Base-by-base conservation (phyloP, 2,888 invertebrate species). In the Papilio gigon region DNA sequence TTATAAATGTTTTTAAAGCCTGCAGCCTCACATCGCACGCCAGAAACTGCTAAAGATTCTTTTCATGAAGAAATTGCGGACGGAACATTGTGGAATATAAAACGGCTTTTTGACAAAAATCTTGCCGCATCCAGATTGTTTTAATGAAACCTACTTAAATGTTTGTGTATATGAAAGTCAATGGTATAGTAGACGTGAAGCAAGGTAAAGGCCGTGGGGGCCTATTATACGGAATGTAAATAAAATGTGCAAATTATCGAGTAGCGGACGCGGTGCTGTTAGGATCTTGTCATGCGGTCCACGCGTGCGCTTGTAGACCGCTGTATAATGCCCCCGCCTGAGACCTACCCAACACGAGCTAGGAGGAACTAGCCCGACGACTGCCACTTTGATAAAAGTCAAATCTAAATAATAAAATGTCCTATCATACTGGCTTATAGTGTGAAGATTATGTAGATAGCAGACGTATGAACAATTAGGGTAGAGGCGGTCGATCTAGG, bases 221-320 rank as follows among this genome's bases (percentile, higher is more conserved):
- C 30, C 30, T 30, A 30, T 33, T 35, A 53, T 53, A 37, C 6
- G n/a, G 25, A 64, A 53, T 53, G 50, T 50, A 50, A 50, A 50
- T 50, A 50, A 3, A 50, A 50, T 50, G 35, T 25, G 50, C 20
- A 60, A 68, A 62, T 65, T 65, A 20, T 12, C 56, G 40, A 40
- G 37, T 22, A 60, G 60, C 66, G 66, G 66, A 67, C 50, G 66
- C 47, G 50, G 66, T 67, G 50, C 66, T 37, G 66, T 67, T 67
- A 67, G 60, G 50, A 37, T 20, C 50, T 67, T 27, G 44, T 6
- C 35, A 67, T 60, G 60, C 66, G 37, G 3, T 27, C 14, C 12
- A 9, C 25, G 30, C 59, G 37, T 14, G 37, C 37, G 37, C 37
- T 47, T 61, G 17, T 61, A 67, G 30, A 37, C 17, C 27, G 30